Base-by-base conservation (phyloP, 2,888 invertebrate genomes). In the Nomada hirtipes region DNA sequence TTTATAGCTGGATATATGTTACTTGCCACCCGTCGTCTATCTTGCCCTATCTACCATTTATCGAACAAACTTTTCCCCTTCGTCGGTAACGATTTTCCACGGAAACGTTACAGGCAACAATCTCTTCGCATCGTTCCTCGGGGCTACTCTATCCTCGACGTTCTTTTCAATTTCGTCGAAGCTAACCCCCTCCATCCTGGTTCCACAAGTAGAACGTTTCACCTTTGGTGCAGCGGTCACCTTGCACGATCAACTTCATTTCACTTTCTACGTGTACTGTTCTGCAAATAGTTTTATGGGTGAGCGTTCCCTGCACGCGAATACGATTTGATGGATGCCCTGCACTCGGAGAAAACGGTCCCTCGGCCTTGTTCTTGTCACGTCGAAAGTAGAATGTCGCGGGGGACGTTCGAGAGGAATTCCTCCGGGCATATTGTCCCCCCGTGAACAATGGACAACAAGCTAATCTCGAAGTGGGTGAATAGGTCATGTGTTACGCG, bases 381-480 rank as follows among this genome's bases (percentile, higher is more conserved):
- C 55, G 73, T 68, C 75, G 79, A 81, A 70, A 80, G 81, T 76
- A 55, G 64, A 60, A 82, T 76, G 59, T 78, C 72, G 69, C 23
- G 63, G 73, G 26, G 67, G 74, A 59, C 70, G 50, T 59, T 29
- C 60, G 50, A 63, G 70, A 74, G 73, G 76, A 65, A 76, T 69
- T 59, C 61, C 74, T 67, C 52, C 42, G 42, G 55, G 80, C 53
- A 55, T 61, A 86, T 80, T 86, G 82, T 84, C 50, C 67, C 65
- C 2, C 55, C 36, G 69, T 65, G 71, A 72, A 87, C 87, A 87
- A 87, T 87, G 79, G 76, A 60, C 70, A 71, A 73, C 79, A 86
- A 81, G 76, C 76, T 63, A 72, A 80, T 73, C 72, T 73, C 77
- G 67, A 90, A 91, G 89, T 90, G 86, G 91, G 91, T 89, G 91